Conservation (phyloP, 64 coral and sea anemone genomes). For the Pachyseris speciosa region DNA sequence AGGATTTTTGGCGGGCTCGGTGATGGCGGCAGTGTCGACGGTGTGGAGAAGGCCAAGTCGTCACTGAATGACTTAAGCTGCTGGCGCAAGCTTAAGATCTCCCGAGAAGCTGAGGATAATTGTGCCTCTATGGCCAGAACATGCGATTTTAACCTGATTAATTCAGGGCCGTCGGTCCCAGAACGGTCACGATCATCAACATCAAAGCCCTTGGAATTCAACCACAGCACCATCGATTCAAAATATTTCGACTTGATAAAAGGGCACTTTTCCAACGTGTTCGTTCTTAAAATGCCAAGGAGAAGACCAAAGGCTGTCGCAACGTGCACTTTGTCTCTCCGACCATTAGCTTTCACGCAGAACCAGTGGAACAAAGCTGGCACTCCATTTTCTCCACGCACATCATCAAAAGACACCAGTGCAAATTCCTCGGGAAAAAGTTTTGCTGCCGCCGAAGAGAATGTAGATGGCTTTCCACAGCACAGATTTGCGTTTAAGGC, state of each 20-base stretch:
- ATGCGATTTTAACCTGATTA: neutral
- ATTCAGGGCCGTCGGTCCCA: neutral
- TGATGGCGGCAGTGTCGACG: neutral
- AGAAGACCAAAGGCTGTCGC: neutral
- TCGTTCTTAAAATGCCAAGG: neutral
- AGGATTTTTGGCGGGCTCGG: neutral
- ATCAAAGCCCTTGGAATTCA: conserved; percentile 15
- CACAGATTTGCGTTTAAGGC: conserved; percentile 23
- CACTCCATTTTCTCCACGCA: neutral
- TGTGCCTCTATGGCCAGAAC: neutral
- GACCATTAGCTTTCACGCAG: neutral
- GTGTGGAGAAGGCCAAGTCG: neutral
- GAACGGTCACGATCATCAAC: neutral
- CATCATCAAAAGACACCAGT: neutral
- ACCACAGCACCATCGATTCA: neutral
- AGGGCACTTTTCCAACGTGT: neutral
- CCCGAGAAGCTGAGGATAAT: neutral
- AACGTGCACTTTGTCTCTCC: neutral
- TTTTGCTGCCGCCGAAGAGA: conserved; percentile 1
- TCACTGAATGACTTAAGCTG: neutral
- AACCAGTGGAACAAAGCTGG: neutral
- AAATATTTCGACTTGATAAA: conserved; percentile 1
- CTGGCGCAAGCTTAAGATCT: neutral
- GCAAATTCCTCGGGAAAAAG: conserved; percentile 14
- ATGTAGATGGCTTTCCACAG: conserved; percentile 25